phyloP scores from a whole-genome alignment of 1,140 invertebrate genomes.

The Nephotettix cincticeps region DNA sequence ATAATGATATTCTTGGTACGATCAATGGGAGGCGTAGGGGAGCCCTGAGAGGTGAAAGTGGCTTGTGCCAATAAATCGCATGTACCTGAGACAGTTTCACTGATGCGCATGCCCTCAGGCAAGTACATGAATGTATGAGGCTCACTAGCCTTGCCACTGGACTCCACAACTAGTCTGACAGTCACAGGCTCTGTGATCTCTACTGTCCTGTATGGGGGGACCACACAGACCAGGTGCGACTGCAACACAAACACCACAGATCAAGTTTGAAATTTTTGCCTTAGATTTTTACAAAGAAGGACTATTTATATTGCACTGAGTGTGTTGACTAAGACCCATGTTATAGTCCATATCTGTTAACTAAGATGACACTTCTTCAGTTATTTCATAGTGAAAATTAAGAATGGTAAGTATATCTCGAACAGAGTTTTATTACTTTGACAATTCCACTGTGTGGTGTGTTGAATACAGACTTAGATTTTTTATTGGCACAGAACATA shows the following conservation, averaged over 20 bases:
- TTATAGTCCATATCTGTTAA: too few relatives aligned
- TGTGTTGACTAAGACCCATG: too few relatives aligned
- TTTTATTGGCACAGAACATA: too few relatives aligned
- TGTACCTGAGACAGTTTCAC: not conserved
- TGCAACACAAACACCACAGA: constrained; percentile 51
- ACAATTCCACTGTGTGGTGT: too few relatives aligned
- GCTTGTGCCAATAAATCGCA: not conserved
- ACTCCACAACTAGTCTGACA: constrained; percentile 78
- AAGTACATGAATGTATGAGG: constrained; percentile 84
- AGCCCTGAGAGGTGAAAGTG: not conserved
- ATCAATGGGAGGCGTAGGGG: not conserved
- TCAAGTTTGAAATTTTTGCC: too few relatives aligned
- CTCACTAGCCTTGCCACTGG: constrained; percentile 86
- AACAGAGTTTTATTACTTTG: too few relatives aligned
- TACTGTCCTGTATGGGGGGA: constrained; percentile 71
- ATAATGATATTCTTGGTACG: not conserved
- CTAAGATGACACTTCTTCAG: too few relatives aligned
- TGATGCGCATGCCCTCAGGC: constrained; percentile 43
- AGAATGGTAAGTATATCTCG: too few relatives aligned
- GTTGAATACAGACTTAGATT: too few relatives aligned
- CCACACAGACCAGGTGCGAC: constrained; percentile 91
- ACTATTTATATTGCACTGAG: too few relatives aligned
- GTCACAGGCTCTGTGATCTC: constrained; percentile 65
- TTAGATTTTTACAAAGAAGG: too few relatives aligned
- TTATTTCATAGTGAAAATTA: too few relatives aligned